phyloP scores from a whole-genome alignment of 2,888 invertebrate species.

The Zelleria hepariella region DNA sequence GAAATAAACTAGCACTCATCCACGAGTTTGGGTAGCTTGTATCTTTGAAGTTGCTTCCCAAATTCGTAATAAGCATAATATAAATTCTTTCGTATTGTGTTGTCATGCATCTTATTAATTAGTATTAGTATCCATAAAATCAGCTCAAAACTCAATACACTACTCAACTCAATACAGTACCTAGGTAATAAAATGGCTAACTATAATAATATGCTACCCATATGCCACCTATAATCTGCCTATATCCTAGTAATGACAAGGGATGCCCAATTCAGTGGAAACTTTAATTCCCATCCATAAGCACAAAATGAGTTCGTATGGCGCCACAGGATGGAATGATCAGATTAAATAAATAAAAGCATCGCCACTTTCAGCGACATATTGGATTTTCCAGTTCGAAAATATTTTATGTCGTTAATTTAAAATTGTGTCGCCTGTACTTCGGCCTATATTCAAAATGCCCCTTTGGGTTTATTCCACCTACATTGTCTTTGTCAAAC shows the following conservation, averaged over 20 bases:
- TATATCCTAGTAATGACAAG: not conserved
- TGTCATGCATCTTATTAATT: no score
- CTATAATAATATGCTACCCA: no score
- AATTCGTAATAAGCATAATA: no score
- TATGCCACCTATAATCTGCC: no score
- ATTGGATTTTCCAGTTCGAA: not conserved
- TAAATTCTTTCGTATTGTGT: no score
- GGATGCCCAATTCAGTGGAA: not conserved
- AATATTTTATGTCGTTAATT: not conserved
- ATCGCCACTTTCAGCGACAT: not conserved
- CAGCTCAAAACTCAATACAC: no score
- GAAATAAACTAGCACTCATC: conserved; percentile 22
- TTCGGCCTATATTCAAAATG: not conserved
- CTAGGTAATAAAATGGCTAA: no score
- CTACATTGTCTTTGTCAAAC: not conserved
- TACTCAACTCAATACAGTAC: no score
- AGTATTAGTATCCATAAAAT: no score
- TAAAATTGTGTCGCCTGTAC: not conserved
- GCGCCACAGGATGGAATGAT: not conserved
- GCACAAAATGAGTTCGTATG: not conserved
- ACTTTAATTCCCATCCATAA: not conserved
- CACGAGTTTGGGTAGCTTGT: not conserved
- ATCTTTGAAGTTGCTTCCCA: no score
- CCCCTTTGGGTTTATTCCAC: not conserved
- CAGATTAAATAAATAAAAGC: not conserved